Conservation (phyloP, 2,797 vertebrate genomes). For the Gadopsis bispinosus region DNA sequence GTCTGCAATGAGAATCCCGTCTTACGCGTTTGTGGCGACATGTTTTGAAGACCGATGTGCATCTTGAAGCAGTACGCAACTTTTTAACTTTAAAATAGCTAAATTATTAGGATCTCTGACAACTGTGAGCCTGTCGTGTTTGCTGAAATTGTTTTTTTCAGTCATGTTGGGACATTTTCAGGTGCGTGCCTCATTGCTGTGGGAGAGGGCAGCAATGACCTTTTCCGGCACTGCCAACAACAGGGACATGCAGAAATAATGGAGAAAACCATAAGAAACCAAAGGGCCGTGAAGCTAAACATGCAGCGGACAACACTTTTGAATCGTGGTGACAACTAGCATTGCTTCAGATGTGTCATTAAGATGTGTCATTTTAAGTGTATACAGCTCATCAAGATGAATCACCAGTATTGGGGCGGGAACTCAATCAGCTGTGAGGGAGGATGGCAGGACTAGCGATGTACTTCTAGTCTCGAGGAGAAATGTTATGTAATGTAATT, state of each 20-base stretch:
- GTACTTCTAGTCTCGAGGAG: not conserved
- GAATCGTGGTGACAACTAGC: not conserved
- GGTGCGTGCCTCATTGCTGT: not conserved
- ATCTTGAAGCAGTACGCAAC: not conserved
- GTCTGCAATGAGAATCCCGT: slow-evolving; percentile 14
- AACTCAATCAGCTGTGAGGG: slow-evolving; percentile 3
- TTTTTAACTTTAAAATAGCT: slow-evolving; percentile 25
- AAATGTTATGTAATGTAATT: slow-evolving; percentile 7
- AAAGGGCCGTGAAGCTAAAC: slow-evolving; percentile 2
- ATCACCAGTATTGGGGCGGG: not conserved
- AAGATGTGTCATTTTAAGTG: not conserved
- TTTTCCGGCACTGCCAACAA: slow-evolving; percentile 36
- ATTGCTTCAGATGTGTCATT: not conserved
- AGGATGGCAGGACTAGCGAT: not conserved
- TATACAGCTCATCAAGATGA: slow-evolving; percentile 22
- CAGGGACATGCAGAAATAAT: slow-evolving; percentile 44
- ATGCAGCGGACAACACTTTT: not conserved
- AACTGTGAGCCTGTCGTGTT: slow-evolving; percentile 3
- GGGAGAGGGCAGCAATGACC: slow-evolving; percentile 25
- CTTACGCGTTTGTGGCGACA: not conserved
- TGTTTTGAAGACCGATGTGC: not conserved
- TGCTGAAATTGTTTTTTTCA: slow-evolving; percentile 10
- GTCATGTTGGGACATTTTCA: slow-evolving; percentile 10
- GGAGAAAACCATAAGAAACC: slow-evolving; percentile 12
- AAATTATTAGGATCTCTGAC: not conserved